These are phyloP conservation scores for Eristalis arbustorum DNA, from an alignment of 2,888 invertebrate genomes.

Conservation along the genomic window DNA sequence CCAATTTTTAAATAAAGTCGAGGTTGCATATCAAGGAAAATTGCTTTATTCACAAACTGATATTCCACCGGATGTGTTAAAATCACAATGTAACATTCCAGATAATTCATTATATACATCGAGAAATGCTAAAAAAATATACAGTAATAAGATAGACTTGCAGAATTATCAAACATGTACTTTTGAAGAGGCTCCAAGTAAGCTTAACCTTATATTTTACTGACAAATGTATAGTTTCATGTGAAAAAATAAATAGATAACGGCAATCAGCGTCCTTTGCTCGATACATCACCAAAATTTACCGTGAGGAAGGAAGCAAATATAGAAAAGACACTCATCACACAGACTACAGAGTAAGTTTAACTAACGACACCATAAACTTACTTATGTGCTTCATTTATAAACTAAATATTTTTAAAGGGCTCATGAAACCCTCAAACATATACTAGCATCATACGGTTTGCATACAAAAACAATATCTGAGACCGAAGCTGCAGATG, in stretches of 20 bases:
- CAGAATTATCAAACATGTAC: neutral
- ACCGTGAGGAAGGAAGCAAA: neutral
- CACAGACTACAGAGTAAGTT: neutral
- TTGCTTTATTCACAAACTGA: neutral
- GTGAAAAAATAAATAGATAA: neutral
- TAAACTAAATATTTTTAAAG: neutral
- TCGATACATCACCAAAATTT: neutral
- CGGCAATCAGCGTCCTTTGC: neutral
- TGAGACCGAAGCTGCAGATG: neutral
- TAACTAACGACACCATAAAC: neutral
- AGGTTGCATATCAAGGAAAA: conserved; percentile 48
- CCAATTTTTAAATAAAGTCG: conserved; percentile 46
- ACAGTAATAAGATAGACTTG: neutral
- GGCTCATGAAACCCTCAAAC: neutral
- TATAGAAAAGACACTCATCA: neutral
- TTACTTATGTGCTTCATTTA: too few relatives aligned
- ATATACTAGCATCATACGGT: conserved; percentile 17
- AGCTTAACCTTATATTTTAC: neutral
- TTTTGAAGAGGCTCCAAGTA: neutral
- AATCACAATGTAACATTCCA: neutral
- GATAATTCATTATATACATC: neutral
- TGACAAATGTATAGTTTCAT: neutral
- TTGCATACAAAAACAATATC: conserved; percentile 19
- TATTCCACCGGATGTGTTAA: neutral
- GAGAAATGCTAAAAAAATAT: neutral